These are phyloP conservation scores for Poicephalus gulielmi DNA, from an alignment of 2,113 vertebrate species.

Conservation along the genomic window DNA sequence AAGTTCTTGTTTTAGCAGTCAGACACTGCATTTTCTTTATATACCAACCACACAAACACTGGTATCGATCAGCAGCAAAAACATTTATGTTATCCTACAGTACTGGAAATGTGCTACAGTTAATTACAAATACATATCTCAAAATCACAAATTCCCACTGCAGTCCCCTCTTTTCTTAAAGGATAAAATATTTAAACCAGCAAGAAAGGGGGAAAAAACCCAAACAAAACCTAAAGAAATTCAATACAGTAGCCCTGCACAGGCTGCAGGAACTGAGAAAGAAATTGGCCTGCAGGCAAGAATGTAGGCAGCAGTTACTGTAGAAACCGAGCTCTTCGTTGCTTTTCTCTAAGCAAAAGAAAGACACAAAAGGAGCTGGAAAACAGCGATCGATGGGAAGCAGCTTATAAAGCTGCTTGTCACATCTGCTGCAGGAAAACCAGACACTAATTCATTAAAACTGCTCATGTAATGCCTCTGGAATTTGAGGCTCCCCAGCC, in stretches of 20 bases:
- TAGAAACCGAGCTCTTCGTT: constrained; percentile 73
- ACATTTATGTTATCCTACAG: not conserved
- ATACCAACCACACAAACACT: not conserved
- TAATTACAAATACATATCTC: not conserved
- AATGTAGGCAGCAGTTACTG: constrained; percentile 75
- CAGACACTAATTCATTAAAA: constrained; percentile 77
- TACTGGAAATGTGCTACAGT: not conserved
- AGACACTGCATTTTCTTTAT: not conserved
- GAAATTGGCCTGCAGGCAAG: constrained; percentile 64
- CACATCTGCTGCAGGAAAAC: constrained; percentile 76
- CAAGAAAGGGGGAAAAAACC: not conserved
- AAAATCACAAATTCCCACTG: not conserved
- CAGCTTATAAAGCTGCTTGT: constrained; percentile 76
- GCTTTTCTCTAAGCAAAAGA: constrained; percentile 70
- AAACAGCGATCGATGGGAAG: constrained; percentile 72
- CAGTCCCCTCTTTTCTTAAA: not conserved
- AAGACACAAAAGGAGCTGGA: constrained; percentile 74
- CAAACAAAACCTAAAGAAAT: constrained; percentile 44
- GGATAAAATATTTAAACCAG: constrained; percentile 29
- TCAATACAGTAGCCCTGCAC: constrained; percentile 52
- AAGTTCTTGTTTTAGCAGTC: not conserved
- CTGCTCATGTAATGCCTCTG: constrained; percentile 77
- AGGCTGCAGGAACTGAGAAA: constrained; percentile 53
- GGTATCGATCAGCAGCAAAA: not conserved
- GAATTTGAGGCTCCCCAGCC: constrained; percentile 75